Percentiles rank a stretch among this genome's conserved stretches.
Conservation (phyloP, 2,113 vertebrate species). For the Calyptommatus sinebrachiatus region DNA sequence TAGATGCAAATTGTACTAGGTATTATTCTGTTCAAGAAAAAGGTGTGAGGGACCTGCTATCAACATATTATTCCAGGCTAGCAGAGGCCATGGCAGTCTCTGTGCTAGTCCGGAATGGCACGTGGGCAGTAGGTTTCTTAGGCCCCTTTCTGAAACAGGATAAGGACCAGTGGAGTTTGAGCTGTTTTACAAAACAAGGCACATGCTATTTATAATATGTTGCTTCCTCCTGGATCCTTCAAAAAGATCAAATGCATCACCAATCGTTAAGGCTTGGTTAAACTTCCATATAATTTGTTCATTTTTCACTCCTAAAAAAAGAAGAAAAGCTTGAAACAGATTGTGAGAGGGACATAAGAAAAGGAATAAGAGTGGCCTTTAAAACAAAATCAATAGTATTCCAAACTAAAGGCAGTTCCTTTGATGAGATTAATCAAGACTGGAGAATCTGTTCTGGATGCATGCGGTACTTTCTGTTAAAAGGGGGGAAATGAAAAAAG, state of each 20-base stretch:
- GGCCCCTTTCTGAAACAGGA: too few species aligned
- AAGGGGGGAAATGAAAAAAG: slow-evolving; percentile 76
- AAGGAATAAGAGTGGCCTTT: slow-evolving; percentile 51
- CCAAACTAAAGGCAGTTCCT: slow-evolving; percentile 69
- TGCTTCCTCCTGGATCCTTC: slow-evolving; percentile 21
- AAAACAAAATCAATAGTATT: slow-evolving; percentile 71
- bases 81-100: not conserved
- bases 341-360: slow-evolving; percentile 53
- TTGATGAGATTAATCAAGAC: slow-evolving; percentile 78
- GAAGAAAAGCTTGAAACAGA: slow-evolving; percentile 66
- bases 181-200: too few species aligned
- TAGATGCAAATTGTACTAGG: too few species aligned
- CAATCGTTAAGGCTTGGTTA: slow-evolving; percentile 45
- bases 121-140: too few species aligned
- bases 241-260: slow-evolving; percentile 26
- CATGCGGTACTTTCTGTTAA: slow-evolving; percentile 74
- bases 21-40: not conserved
- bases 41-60: not conserved
- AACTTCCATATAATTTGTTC: slow-evolving; percentile 55
- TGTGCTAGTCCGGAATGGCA: too few species aligned
- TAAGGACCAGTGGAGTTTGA: not conserved
- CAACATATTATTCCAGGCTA: not conserved
- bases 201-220: not conserved
- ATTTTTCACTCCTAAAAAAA: slow-evolving; percentile 11
- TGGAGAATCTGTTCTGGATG: slow-evolving; percentile 73